These are phyloP conservation scores for Montipora sp. DNA, from an alignment of 64 coral and sea anemone species.

Conservation along the genomic window DNA sequence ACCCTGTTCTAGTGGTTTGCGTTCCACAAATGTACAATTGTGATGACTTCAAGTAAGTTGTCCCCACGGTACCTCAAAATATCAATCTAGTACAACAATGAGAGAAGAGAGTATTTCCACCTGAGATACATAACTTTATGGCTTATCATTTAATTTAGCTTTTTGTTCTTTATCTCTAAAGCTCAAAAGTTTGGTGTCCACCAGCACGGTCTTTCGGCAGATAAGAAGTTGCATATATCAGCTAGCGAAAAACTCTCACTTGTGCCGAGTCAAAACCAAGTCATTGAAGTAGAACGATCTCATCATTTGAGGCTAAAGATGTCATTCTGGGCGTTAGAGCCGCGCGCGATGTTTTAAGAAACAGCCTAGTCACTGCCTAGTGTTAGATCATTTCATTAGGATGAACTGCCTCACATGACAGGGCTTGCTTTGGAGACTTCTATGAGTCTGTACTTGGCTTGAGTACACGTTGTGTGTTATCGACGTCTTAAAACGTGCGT, in stretches of 20 bases:
- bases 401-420: neutral
- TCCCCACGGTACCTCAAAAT: too few species aligned
- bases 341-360: neutral
- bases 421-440: too few species aligned
- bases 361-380: neutral
- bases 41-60: too few species aligned
- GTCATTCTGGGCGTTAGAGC: neutral
- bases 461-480: neutral
- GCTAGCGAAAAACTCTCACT: neutral
- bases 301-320: neutral
- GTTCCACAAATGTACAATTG: too few species aligned
- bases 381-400: neutral
- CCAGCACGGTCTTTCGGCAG: neutral
- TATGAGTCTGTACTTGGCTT: neutral
- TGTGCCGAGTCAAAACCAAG: neutral
- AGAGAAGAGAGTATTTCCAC: neutral
- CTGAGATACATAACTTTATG: neutral
- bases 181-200: conserved; percentile 2
- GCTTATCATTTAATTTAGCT: conserved; percentile 19
- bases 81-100: too few species aligned
- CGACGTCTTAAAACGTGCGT: neutral
- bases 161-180: conserved; percentile 6
- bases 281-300: neutral
- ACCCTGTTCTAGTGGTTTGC: too few species aligned
- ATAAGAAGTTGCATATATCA: conserved; percentile 13